Conservation (phyloP, 2,888 invertebrate genomes). For the Halictus quadricinctus region DNA sequence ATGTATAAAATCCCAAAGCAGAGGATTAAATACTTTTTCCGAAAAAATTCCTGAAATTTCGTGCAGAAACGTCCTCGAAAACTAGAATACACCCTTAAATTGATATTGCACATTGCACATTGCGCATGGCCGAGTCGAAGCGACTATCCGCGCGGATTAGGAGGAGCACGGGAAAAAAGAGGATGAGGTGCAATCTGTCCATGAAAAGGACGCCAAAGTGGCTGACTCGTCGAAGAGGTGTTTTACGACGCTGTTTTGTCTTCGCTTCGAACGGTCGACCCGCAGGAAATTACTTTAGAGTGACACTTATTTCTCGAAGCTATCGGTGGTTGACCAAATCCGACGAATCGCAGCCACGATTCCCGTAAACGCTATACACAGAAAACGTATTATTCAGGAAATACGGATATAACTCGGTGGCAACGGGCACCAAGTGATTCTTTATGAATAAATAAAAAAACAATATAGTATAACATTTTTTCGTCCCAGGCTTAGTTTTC, state of each 20-base stretch:
- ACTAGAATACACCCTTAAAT: conserved; percentile 4
- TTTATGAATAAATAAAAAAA: neutral
- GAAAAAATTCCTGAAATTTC: too few relatives aligned
- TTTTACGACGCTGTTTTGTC: conserved; percentile 39
- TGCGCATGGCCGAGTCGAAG: conserved; percentile 19
- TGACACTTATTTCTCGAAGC: conserved; percentile 33
- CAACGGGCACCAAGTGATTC: neutral
- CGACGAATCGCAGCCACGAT: conserved; percentile 29
- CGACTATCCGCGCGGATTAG: neutral
- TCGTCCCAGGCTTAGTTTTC: too few relatives aligned
- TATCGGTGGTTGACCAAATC: conserved; percentile 28
- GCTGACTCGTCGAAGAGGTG: neutral
- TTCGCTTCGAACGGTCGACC: conserved; percentile 34
- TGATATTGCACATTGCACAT: neutral
- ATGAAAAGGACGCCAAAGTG: neutral
- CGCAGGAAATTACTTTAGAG: conserved; percentile 34
- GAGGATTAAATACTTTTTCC: too few relatives aligned
- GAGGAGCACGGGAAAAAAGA: neutral
- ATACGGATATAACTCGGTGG: neutral
- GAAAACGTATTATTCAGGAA: neutral
- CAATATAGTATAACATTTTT: too few relatives aligned
- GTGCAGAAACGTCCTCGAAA: too few relatives aligned
- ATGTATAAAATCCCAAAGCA: too few relatives aligned
- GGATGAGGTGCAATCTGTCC: neutral
- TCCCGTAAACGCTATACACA: neutral